phyloP scores from a whole-genome alignment of 2,888 invertebrate genomes.

The Philaethria dido region DNA sequence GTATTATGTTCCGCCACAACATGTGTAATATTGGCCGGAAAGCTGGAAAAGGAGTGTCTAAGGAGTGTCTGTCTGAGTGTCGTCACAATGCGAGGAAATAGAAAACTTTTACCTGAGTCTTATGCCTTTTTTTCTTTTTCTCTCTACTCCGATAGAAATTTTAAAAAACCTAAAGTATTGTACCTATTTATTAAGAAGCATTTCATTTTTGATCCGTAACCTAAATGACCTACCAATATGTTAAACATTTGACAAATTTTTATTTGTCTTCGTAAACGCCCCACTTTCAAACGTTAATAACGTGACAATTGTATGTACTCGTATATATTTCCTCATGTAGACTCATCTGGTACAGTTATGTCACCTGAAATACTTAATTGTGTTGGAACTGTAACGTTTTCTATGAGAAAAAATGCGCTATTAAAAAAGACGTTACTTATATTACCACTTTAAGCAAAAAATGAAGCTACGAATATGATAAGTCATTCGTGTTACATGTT shows the following conservation, averaged over 20 bases:
- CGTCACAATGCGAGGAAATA: no score
- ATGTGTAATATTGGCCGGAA: no score
- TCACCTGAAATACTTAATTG: conserved; percentile 23
- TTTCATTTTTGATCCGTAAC: background rate
- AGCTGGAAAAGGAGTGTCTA: no score
- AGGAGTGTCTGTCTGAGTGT: no score
- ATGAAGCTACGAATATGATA: background rate
- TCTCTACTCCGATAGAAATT: no score
- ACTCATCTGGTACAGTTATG: conserved; percentile 14
- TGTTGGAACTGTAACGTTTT: background rate
- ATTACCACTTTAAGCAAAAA: background rate
- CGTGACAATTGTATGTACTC: conserved; percentile 1
- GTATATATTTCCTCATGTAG: background rate
- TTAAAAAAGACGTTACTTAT: background rate
- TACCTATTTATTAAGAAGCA: background rate
- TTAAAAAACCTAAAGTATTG: background rate
- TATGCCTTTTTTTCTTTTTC: no score
- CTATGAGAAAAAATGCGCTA: background rate
- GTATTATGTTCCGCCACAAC: no score
- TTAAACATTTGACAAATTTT: conserved; percentile 10
- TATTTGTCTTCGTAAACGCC: conserved; percentile 4
- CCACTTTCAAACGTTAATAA: conserved; percentile 13
- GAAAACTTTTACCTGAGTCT: no score
- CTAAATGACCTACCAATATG: background rate
- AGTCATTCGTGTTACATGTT: no score